Evolutionary conservation across 2,888 invertebrate species (phyloP), one percentile per base, ranked within the genome.

Genomic region (Acleris laterana): DNA sequence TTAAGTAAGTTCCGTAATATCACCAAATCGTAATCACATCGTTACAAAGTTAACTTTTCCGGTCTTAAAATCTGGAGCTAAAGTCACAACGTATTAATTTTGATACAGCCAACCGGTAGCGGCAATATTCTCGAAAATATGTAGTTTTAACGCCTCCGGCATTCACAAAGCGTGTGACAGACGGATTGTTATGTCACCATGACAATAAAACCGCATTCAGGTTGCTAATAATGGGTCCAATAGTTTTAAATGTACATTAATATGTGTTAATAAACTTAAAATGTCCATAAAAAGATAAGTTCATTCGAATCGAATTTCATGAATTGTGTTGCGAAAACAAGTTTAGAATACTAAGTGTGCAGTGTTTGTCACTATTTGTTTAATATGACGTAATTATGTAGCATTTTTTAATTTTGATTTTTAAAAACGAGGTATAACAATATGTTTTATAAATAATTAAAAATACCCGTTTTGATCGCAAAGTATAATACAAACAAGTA

Each of bases 1-100:
- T 42, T 38, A n/a, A 44, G 22, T 65, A 60, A 46, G 51, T 62
- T 66, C 57, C 66, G 57, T 57, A 51, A 62, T 66, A 55, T 66
- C 62, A 48, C 57, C 62, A 57, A 62, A 66, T 38, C 46, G 57
- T 62, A 51, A 61, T 61, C 61, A 65, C 44, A 63, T 49, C 4
- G n/a, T 11, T 19, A 51, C 57, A 57, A 50, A 56, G 38, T 42
- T 57, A 28, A 25, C 46, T 58, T 56, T 64, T 64, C 42, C 53
- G 22, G 38, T 53, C 11, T 11, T 22, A 16, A 9, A 59, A 64
- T 53, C n/a, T 59, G 28, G 25, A 50, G 44, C 17, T 44, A 28
- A 22, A 25, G 20, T 20, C 19, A 44, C 20, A 44, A 44, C 50
- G 28, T 32, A 48, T 13, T 16, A 48, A 32, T n/a, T 32, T 48